Evolutionary conservation across 2,888 invertebrate genomes (phyloP), one percentile per base, ranked within the genome.

Genomic region (Willowsia nigromaculata): DNA sequence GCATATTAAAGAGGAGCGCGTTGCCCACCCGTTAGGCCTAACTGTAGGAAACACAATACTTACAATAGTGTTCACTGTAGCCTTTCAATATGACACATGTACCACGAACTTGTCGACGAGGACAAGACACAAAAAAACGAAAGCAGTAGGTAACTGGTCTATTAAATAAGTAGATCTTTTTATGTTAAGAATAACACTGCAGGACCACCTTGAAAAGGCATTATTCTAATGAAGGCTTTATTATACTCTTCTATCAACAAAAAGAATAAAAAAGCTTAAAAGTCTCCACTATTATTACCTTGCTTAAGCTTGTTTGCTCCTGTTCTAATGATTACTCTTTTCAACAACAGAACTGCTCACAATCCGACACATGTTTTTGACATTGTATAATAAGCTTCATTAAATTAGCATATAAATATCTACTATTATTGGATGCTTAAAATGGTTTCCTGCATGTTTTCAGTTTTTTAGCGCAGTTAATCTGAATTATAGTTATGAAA

Each of bases 151-250:
- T 50, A 82, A 50, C 65, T 30, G 7, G 65, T 37, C 65, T 37
- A n/a, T 18, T 33, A n/a, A 11, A 37, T 18, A 68, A 68, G 37
- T 68, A 65, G 65, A 65, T 65, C 47, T 27, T 25, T 59, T 30
- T 18, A 50, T 50, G 50, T 25, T 7, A n/a, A n/a, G n/a, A n/a
- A n/a, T 71, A 71, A 71, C 80, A 40, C 37, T 33, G 80, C 25
- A 59, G 80, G 85, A 47, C 76, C 78, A 85, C 78, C 85, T 85
- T 85, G 85, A 85, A 85, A 62, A 47, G 76, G 30, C 33, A 78
- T 85, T 62, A 85, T 78, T 47, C 13, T 65, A 76, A 85, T 13
- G 47, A 43, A 43, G 43, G 43, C 43, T 9, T 43, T 13, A 13
- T 43, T 13, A 13, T 9, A 13, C 43, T 43, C 9, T 13, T 9